Base-by-base conservation (phyloP, 2,888 invertebrate species). In the Strigamia maritima region DNA sequence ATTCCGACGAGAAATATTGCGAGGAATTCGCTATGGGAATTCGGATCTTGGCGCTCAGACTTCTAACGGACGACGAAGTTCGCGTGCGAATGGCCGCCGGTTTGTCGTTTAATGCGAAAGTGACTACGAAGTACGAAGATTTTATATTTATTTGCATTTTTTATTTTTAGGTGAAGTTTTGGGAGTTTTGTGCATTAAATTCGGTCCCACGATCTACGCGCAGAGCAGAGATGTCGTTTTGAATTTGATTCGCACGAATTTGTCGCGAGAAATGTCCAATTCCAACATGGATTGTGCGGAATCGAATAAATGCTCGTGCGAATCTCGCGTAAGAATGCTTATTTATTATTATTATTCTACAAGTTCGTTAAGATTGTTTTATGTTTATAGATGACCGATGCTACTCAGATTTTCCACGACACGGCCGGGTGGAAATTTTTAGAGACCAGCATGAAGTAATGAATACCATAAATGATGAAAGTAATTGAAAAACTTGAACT, bases 381-480 rank as follows among this genome's bases (percentile, higher is more conserved):
- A 81, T 75, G 83, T 84, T 65, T 82, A 85, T 86, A 84, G 85
- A 80, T 82, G 83, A 82, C 84, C 76, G 85, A 85, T 82, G 85
- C 86, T 35, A 84, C 86, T n/a, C 85, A 88, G 82, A 87, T 88
- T 49, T 87, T 88, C 82, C 88, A 88, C 83, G 88, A 89, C 81
- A 88, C 88, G 35, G 88, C 89, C 44, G 88, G 88, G 2, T 89
- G 88, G 87, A 87, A 87, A 79, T 86, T 86, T 79, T 82, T 89
- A 77, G 89, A 89, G 83, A 88, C 89, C 0, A 88, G 87, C 83
- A 86, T 89, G 86, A 88, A 88, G 85, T 88, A 82, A 83, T 84
- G 24, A 49, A 77, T 40, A 7, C n/a, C n/a, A n/a, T n/a, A n/a
- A n/a, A n/a, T n/a, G n/a, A n/a, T n/a, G n/a, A n/a, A n/a, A n/a